These are phyloP conservation scores for Cotesia vestalis DNA, from an alignment of 1,140 invertebrate genomes.

Conservation along the genomic window DNA sequence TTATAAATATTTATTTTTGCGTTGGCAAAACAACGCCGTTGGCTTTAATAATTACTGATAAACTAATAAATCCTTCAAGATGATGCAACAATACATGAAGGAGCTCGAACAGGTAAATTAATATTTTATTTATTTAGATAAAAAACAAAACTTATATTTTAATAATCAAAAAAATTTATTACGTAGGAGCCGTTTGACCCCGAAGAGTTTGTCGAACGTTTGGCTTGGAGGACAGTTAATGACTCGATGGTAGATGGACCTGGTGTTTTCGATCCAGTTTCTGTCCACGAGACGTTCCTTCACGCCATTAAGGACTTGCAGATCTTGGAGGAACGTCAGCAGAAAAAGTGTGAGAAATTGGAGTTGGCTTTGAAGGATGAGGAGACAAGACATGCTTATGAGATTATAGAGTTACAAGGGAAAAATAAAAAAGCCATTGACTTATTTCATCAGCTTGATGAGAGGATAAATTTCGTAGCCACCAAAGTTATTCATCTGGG, in stretches of 20 bases:
- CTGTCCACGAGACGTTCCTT: constrained; percentile 90
- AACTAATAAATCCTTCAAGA: constrained; percentile 63
- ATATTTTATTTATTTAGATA: constrained; percentile 37
- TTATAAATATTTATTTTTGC: constrained; percentile 12
- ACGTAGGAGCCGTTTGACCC: constrained; percentile 92
- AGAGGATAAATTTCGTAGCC: constrained; percentile 95
- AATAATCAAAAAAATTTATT: constrained; percentile 40
- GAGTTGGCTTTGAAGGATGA: constrained; percentile 87
- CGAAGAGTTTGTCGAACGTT: constrained; percentile 95
- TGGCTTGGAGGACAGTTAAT: constrained; percentile 92
- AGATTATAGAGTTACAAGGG: constrained; percentile 84
- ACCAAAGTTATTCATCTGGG: constrained; percentile 97
- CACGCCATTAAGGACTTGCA: constrained; percentile 87
- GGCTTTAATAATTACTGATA: background rate
- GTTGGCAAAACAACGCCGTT: background rate
- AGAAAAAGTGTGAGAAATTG: constrained; percentile 87
- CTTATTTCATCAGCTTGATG: constrained; percentile 92
- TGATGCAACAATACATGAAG: constrained; percentile 86
- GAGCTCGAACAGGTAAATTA: constrained; percentile 76
- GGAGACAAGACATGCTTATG: constrained; percentile 83
- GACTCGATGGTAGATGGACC: constrained; percentile 75
- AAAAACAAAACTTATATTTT: background rate
- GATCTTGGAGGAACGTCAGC: constrained; percentile 83
- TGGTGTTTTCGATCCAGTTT: constrained; percentile 77
- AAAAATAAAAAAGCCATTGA: constrained; percentile 88